Conservation (phyloP, 2,797 vertebrate genomes). For the Chaetodon trifasciatus region DNA sequence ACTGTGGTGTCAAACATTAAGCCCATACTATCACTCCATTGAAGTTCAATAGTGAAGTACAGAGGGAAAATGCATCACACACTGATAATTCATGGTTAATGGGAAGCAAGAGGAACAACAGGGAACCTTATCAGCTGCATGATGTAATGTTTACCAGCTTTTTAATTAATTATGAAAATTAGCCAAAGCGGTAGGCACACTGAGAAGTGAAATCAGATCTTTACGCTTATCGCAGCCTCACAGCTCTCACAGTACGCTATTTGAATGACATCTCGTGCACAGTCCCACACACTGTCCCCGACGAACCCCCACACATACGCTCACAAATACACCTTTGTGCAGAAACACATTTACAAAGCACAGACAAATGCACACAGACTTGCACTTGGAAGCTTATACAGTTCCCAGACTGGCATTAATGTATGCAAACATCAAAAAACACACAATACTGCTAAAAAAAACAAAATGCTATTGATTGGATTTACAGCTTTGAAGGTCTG, state of each 20-base stretch:
- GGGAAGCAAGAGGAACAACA: constrained; percentile 73
- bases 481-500: constrained; percentile 31
- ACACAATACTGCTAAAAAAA: constrained; percentile 32
- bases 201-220: constrained; percentile 83
- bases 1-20: constrained; percentile 45
- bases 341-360: constrained; percentile 19
- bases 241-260: constrained; percentile 63
- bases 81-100: constrained; percentile 74
- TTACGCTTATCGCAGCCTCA: constrained; percentile 79
- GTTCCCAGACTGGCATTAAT: constrained; percentile 46
- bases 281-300: constrained; percentile 36
- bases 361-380: neutral
- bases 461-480: constrained; percentile 46
- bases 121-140: constrained; percentile 77
- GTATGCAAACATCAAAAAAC: constrained; percentile 43
- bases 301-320: constrained; percentile 23
- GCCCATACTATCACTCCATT: constrained; percentile 53
- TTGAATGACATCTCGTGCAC: constrained; percentile 73
- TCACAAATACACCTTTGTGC: constrained; percentile 11
- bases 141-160: constrained; percentile 84
- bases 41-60: constrained; percentile 60
- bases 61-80: constrained; percentile 51
- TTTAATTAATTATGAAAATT: constrained; percentile 87
- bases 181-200: constrained; percentile 72
- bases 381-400: constrained; percentile 10